Evolutionary conservation across 2,888 invertebrate genomes (phyloP).

Genomic region (Cerceris ruficornis): DNA sequence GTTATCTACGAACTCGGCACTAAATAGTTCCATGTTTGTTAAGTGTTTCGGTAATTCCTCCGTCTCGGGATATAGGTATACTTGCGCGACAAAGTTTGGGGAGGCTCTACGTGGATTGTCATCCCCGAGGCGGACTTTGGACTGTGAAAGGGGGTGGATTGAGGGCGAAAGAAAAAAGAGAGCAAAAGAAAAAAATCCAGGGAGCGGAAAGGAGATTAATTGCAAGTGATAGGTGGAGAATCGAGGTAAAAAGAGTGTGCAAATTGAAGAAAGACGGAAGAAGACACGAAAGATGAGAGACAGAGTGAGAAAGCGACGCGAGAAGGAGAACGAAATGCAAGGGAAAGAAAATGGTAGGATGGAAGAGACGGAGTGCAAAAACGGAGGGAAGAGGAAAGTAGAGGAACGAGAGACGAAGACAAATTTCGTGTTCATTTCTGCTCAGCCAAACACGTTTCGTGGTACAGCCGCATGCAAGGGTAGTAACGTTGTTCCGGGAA

Average conservation of each 20-base stretch:
- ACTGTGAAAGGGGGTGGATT: neutral
- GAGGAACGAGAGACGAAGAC: constrained; percentile 10
- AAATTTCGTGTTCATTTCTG: constrained; percentile 35
- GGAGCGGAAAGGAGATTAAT: no score
- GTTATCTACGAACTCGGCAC: constrained; percentile 15
- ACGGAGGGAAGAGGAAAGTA: no score
- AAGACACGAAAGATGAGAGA: no score
- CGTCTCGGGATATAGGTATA: constrained; percentile 19
- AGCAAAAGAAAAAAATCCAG: no score
- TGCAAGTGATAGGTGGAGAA: no score
- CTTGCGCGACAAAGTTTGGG: constrained; percentile 28
- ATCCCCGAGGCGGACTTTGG: constrained; percentile 31
- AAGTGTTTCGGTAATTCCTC: constrained; percentile 50
- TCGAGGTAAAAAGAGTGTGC: no score
- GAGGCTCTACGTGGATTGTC: constrained; percentile 21
- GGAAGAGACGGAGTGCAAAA: no score
- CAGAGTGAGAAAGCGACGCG: no score
- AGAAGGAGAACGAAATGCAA: no score
- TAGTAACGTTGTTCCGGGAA: constrained; percentile 42
- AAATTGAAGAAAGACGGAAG: no score
- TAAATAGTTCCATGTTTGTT: constrained; percentile 53
- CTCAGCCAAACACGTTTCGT: constrained; percentile 29
- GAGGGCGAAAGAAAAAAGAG: neutral
- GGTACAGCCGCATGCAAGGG: constrained; percentile 12
- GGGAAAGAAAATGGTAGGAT: no score